Evolutionary conservation across 2,888 invertebrate genomes (phyloP).

Genomic region (Dione vanillae): DNA sequence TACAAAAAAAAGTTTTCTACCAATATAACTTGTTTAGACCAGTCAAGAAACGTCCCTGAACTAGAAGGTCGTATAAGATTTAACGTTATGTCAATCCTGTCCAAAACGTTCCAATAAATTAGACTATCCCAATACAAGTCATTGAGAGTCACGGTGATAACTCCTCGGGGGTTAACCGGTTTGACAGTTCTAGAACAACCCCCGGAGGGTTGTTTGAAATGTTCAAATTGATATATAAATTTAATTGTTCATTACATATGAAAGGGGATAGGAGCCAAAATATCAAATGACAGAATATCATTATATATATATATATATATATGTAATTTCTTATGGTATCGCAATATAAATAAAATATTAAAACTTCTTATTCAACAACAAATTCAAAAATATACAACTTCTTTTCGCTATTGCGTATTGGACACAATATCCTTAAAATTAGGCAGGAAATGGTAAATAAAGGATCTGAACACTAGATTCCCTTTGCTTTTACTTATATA

Average conservation of each 20-base stretch:
- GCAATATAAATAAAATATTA: too few species aligned
- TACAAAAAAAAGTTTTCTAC: too few species aligned
- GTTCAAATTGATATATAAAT: conserved; percentile 1
- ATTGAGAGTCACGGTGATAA: conserved; percentile 25
- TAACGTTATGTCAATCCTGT: conserved; percentile 20
- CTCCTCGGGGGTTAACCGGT: conserved; percentile 13
- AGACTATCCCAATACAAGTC: conserved; percentile 24
- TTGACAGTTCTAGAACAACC: conserved; percentile 32
- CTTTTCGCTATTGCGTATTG: too few species aligned
- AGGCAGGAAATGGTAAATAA: too few species aligned
- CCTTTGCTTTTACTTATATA: neutral
- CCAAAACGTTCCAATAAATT: conserved; percentile 21
- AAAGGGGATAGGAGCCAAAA: neutral
- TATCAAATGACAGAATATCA: neutral
- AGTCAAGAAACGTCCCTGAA: too few species aligned
- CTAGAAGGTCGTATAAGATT: conserved; percentile 10
- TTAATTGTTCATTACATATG: neutral
- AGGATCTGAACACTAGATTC: too few species aligned
- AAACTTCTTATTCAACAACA: too few species aligned
- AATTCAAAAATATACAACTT: too few species aligned
- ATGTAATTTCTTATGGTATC: too few species aligned
- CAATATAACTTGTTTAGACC: neutral
- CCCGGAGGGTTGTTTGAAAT: conserved; percentile 16
- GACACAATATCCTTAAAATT: too few species aligned
- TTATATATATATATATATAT: too few species aligned